Evolutionary conservation across 1,140 invertebrate species (phyloP), one percentile per base, ranked within the genome.

Genomic region (Bombus waltoni): DNA sequence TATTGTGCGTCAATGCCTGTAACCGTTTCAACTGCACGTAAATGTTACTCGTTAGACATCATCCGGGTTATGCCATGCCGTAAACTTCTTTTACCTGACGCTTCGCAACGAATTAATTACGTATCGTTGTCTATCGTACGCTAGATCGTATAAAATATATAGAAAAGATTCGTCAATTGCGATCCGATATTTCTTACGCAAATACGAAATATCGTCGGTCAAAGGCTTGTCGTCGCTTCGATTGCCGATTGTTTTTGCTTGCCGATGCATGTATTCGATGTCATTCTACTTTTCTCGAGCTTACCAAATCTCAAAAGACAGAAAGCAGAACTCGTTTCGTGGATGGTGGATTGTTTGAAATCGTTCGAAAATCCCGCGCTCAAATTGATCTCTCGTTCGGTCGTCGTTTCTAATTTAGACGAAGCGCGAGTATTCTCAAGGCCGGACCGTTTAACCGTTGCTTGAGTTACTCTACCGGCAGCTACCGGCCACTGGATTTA

Each of bases 401-500:
- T 65, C 76, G 78, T 32, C 59, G 71, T 88, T 89, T 89, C 88
- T 89, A 89, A 89, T 89, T 89, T 78, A 80, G 85, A 88, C 59
- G 59, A 82, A 70, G 72, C 59, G 66, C 44, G 78, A 82, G 77
- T 78, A 71, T 83, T 87, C 90, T 91, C 93, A 94, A 94, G 93
- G 93, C 85, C 90, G 87, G 72, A 92, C 85, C 91, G 90, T 92
- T 94, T 93, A 93, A 93, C 90, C 89, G 68, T 47, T 83, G 78
- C 65, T 68, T 35, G 75, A 35, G 80, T 42, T 44, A 44, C 66
- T 73, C 53, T 65, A 72, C 76, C 66, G 74, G 66, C 79, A 53
- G 62, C 44, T 88, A 79, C 35, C 35, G 66, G 76, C 68, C 70
- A 57, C 87, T 85, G 66, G 73, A 86, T 87, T 89, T 83, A 80